Evolutionary conservation across 1,140 invertebrate genomes (phyloP).

Genomic region (Aricia agestis): DNA sequence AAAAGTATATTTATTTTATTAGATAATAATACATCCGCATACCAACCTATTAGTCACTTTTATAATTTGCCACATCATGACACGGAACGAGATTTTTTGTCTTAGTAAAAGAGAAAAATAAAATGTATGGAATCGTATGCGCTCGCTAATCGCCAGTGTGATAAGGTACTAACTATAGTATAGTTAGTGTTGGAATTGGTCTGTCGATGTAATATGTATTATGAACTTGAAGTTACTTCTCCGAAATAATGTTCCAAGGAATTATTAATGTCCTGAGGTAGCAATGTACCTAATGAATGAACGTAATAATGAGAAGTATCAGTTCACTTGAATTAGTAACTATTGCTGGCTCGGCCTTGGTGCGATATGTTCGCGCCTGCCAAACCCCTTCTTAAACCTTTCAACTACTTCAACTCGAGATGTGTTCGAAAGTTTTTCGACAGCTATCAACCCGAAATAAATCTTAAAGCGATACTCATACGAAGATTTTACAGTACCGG

Average conservation of each 20-base stretch:
- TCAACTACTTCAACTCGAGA: neutral
- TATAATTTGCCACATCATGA: no score
- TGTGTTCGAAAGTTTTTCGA: neutral
- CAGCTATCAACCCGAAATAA: neutral
- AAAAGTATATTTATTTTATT: no score
- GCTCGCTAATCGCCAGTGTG: no score
- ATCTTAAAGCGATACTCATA: no score
- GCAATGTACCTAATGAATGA: slow-evolving; percentile 24
- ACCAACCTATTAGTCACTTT: no score
- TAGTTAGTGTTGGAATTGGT: neutral
- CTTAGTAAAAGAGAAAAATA: no score
- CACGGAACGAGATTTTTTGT: no score
- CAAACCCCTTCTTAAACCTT: slow-evolving; percentile 16
- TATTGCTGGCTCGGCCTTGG: neutral
- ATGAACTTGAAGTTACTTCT: neutral
- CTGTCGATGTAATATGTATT: slow-evolving; percentile 11
- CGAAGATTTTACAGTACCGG: no score
- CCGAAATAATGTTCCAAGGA: slow-evolving; percentile 4
- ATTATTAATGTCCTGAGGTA: slow-evolving; percentile 15
- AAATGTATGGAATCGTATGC: no score
- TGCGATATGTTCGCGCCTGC: slow-evolving; percentile 29
- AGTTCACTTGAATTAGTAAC: slow-evolving; percentile 34
- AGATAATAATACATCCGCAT: no score
- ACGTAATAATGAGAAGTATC: slow-evolving; percentile 34
- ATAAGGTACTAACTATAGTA: no score